Base-by-base conservation (phyloP, 2,797 vertebrate species). In the Neosilurus mollespiculum region DNA sequence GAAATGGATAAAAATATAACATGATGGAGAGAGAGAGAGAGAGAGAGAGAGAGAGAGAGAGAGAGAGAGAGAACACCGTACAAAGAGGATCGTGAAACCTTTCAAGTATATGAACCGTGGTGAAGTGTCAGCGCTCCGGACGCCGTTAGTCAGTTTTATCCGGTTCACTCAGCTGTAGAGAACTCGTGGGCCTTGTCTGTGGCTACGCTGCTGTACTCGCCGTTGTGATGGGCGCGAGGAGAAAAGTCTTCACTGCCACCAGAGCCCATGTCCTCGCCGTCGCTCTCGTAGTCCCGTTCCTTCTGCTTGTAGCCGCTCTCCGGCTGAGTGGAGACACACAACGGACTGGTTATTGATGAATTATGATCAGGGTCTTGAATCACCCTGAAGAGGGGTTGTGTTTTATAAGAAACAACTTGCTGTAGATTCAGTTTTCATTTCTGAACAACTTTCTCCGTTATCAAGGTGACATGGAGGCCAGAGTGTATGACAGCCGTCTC, bases 221-320 rank as follows among this genome's bases (percentile, higher is more conserved):
- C 97, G 3, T 98, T 98, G 83, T 97, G 96, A 67, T 95, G 94
- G 26, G 91, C 83, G 77, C 91, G 90, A 71, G 93, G 93, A 1
- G 93, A 90, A 87, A 92, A 79, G 88, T 95, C 90, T 88, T 92
- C 85, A 54, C 89, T 87, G 53, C 81, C 90, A 8, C 66, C 66
- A 0, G 92, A 83, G 12, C 90, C 91, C 0, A 94, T 94, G 69
- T 86, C 92, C 61, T 92, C 96, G 84, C 95, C 91, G 84, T 93
- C 92, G 43, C 92, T 94, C 88, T 80, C 90, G 2, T 91, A 91
- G 83, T 95, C 93, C 85, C 92, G 94, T 82, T 94, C 93, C 93
- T 94, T 85, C 93, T 94, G 91, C 49, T 81, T 69, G 58, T 70
- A 81, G 26, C 15, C n/a, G 30, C 16, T n/a, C 4, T 51, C 62